phyloP scores from a whole-genome alignment of 2,888 invertebrate genomes.

The Parnassius mnemosyne region DNA sequence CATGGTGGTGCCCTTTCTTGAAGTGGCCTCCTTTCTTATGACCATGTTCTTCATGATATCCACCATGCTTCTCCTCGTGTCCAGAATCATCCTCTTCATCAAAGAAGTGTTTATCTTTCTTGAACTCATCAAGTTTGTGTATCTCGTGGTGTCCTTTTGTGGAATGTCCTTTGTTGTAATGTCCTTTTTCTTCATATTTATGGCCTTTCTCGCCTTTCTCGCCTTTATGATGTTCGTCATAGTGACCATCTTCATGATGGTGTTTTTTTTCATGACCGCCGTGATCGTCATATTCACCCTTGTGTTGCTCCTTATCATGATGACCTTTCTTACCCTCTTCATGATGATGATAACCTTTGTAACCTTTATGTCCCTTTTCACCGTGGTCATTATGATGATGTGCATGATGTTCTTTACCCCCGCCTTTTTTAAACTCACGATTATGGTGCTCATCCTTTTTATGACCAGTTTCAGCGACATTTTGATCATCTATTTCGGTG shows the following conservation, averaged over 20 bases:
- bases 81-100: slow-evolving; percentile 92
- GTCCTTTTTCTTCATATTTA: slow-evolving; percentile 84
- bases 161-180: slow-evolving; percentile 91
- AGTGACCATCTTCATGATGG: slow-evolving; percentile 83
- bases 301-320: slow-evolving; percentile 85
- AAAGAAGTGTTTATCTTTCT: slow-evolving; percentile 92
- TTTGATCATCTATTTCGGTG: slow-evolving; percentile 49
- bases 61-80: slow-evolving; percentile 90
- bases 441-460: slow-evolving; percentile 73
- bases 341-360: slow-evolving; percentile 85
- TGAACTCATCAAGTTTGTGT: slow-evolving; percentile 91
- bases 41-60: slow-evolving; percentile 88
- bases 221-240: slow-evolving; percentile 82
- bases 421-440: slow-evolving; percentile 82
- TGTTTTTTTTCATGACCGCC: slow-evolving; percentile 83
- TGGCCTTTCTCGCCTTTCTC: slow-evolving; percentile 85
- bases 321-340: slow-evolving; percentile 87
- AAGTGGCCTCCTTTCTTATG: slow-evolving; percentile 90
- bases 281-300: slow-evolving; percentile 82
- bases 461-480: slow-evolving; percentile 65
- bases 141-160: slow-evolving; percentile 93
- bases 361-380: slow-evolving; percentile 86
- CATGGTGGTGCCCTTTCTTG: slow-evolving; percentile 90
- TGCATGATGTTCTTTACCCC: slow-evolving; percentile 84
- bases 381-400: slow-evolving; percentile 84